A percentile compares a stretch with the other conserved stretches of the same genome.
phyloP scores from a whole-genome alignment of 2,888 invertebrate genomes.

The Aphelenchoides bicaudatus region DNA sequence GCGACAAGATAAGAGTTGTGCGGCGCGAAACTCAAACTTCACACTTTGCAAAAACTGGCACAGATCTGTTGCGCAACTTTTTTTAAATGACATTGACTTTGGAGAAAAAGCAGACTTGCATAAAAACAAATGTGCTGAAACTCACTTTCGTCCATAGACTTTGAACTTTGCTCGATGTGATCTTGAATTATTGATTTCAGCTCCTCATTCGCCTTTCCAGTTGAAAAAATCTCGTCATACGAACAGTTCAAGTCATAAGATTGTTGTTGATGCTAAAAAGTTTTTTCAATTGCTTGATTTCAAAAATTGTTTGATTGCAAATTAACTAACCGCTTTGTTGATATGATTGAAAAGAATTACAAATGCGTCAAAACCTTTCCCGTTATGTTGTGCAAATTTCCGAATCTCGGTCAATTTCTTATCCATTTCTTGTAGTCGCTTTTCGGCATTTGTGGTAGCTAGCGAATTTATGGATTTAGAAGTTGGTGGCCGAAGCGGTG shows the following conservation, averaged over 20 bases:
- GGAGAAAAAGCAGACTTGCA: too few species aligned
- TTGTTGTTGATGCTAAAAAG: not conserved
- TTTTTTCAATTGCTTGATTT: not conserved
- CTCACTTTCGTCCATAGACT: slow-evolving; percentile 16
- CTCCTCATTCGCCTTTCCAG: slow-evolving; percentile 11
- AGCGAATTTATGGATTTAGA: not conserved
- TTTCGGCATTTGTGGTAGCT: not conserved
- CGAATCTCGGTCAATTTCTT: not conserved
- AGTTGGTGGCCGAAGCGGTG: slow-evolving; percentile 3
- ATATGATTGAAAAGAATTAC: not conserved
- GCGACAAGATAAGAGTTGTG: too few species aligned
- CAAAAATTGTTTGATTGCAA: not conserved
- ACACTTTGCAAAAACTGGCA: too few species aligned
- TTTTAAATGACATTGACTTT: too few species aligned
- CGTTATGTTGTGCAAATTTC: not conserved
- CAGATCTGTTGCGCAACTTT: too few species aligned
- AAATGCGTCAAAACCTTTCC: slow-evolving; percentile 1
- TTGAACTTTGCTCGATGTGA: slow-evolving; percentile 14
- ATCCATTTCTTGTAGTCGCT: not conserved
- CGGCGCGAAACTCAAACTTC: too few species aligned
- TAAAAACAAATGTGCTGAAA: too few species aligned
- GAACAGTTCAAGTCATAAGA: slow-evolving; percentile 2
- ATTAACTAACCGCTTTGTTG: not conserved
- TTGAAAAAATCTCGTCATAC: slow-evolving; percentile 14
- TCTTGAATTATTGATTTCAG: slow-evolving; percentile 14